Evolutionary conservation across 2,888 invertebrate genomes (phyloP), one percentile per base, ranked within the genome.

Genomic region (Protodeltote pygarga): DNA sequence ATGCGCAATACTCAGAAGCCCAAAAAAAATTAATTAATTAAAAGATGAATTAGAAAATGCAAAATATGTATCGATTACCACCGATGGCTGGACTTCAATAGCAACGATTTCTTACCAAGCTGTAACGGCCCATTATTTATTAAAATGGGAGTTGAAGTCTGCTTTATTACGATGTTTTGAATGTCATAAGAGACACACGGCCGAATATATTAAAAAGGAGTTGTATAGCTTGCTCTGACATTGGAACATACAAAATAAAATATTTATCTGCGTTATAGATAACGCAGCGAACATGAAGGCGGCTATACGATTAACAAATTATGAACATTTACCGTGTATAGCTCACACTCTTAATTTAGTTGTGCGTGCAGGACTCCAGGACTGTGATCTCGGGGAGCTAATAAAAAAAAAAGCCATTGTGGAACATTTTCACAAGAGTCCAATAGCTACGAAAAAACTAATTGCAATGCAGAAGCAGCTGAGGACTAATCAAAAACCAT

Each of bases 201-300:
- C 60, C 45, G 60, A 60, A 52, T 52, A 52, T 50, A 57, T 60
- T 33, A 60, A 48, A 44, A 59, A 47, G 39, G 46, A 60, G 46
- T 11, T 60, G 39, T 5, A 58, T 37, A 61, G 24, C 25, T 60
- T 46, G 44, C 39, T 55, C 42, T 38, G 21, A 34, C 58, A 62
- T 44, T 40, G 31, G 39, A 10, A 4, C 16, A 31, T 31, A 31
- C 39, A 31, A 17, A 42, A 42, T 35, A 42, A 42, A 34, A 34
- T 28, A 42, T 44, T 51, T 61, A 50, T 49, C 42, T 60, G 57
- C 47, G 55, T 64, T 41, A 69, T 53, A 42, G 66, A 71, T 58
- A 72, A 71, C 39, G 65, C 71, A 61, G 66, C 62, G 10, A 72
- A 71, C 19, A 63, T 65, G 63, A 65, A 64, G 21, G 67, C 67